Percentiles rank a stretch among this genome's conserved stretches.
phyloP scores from a whole-genome alignment of 2,888 invertebrate genomes.

The Drosophila peninsularis region DNA sequence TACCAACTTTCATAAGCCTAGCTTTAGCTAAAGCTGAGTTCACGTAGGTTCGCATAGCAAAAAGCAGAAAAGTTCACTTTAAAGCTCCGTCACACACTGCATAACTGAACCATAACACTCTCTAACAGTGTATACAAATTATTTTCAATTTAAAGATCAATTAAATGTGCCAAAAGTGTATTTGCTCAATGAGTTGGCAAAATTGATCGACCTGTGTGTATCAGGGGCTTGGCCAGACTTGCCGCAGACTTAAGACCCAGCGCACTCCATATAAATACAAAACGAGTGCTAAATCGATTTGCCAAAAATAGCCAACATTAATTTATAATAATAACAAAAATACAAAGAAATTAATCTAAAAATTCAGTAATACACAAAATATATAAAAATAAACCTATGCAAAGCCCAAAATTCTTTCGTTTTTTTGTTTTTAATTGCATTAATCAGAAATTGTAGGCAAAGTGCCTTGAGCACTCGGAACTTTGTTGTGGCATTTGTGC shows the following conservation, averaged over 20 bases:
- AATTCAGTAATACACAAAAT: conserved; percentile 18
- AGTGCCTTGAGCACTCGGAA: conserved; percentile 57
- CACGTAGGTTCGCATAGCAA: not conserved
- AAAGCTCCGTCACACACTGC: not conserved
- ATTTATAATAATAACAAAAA: conserved; percentile 25
- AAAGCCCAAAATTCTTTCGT: conserved; percentile 37
- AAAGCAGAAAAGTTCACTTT: not conserved
- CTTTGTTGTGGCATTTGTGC: conserved; percentile 48
- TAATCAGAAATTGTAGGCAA: conserved; percentile 61
- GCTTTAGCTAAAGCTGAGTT: not conserved
- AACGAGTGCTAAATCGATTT: conserved; percentile 41
- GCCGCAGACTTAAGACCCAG: conserved; percentile 11
- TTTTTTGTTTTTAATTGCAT: conserved; percentile 61
- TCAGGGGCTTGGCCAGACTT: conserved; percentile 47
- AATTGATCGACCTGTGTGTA: conserved; percentile 11
- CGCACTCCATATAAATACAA: conserved; percentile 35
- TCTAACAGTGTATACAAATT: conserved; percentile 13
- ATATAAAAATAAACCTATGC: conserved; percentile 17
- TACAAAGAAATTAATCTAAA: conserved; percentile 25
- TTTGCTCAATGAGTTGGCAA: conserved; percentile 46
- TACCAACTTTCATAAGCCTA: too few relatives aligned
- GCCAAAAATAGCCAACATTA: conserved; percentile 49
- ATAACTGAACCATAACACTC: not conserved
- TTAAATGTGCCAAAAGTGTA: conserved; percentile 43
- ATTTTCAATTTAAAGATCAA: conserved; percentile 50